Evolutionary conservation across 2,888 invertebrate genomes (phyloP), one percentile per base, ranked within the genome.

Genomic region (Tenthredo scrophulariae): DNA sequence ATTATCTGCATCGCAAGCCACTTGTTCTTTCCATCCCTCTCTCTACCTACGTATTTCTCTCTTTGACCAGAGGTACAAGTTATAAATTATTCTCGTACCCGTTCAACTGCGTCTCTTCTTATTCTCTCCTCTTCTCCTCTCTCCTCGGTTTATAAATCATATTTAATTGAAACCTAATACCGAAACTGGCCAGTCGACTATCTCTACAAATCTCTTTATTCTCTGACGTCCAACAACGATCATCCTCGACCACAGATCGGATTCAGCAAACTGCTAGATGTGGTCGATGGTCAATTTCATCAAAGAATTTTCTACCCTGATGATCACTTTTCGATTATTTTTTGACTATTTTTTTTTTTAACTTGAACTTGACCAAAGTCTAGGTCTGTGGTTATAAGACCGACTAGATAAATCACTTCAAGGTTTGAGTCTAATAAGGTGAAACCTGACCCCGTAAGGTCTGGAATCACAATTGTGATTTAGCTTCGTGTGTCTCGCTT

Each of bases 121-220:
- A 1, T 67, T 15, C n/a, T 18, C 1, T 50, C 22, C n/a, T 72
- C 80, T 72, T 18, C 54, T 15, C 72, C 79, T 40, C 29, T 80
- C 22, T 70, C 58, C 46, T 70, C 43, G 29, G 75, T 88, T 90
- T 91, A 90, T 91, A 90, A 89, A 91, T 91, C 91, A 91, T 90
- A 90, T 91, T 91, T 90, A 91, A 91, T 91, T 91, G 90, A 91
- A 91, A 91, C 89, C 90, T 89, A 89, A 91, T 90, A 90, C 90
- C 88, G 86, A 87, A 86, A 87, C 87, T 62, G 80, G 65, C 40
- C 80, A 65, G 33, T 65, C 80, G 85, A 87, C 86, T 88, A 86
- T 86, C 87, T 87, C 88, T 87, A 90, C 90, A 90, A 91, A 91
- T 90, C 89, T 89, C 86, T 84, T 86, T 43, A 62, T 62, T 37